Percentiles rank a stretch among this genome's conserved stretches.
Conservation (phyloP, 2,888 invertebrate genomes). For the Aleiodes leptofemur region DNA sequence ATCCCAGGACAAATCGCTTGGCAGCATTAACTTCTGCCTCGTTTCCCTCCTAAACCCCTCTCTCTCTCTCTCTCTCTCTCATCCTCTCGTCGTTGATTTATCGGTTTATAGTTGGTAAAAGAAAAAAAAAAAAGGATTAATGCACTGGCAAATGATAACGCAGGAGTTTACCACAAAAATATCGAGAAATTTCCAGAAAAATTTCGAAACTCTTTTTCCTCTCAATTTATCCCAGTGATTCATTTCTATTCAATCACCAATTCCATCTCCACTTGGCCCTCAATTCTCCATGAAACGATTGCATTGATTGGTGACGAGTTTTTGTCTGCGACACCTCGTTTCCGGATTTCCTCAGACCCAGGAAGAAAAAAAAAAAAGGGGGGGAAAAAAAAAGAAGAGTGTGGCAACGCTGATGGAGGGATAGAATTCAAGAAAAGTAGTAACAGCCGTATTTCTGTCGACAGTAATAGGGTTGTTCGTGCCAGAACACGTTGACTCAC, state of each 20-base stretch:
- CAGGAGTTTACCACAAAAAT: no score
- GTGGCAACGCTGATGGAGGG: conserved; percentile 24
- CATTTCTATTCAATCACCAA: conserved; percentile 13
- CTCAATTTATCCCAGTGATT: neutral
- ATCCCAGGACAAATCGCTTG: conserved; percentile 69
- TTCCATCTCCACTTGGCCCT: conserved; percentile 29
- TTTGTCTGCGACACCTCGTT: conserved; percentile 57
- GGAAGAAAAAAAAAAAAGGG: conserved; percentile 22
- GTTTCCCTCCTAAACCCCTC: conserved; percentile 52
- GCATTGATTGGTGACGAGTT: conserved; percentile 39
- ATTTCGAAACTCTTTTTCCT: no score
- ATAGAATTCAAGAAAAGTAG: conserved; percentile 41
- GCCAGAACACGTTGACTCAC: conserved; percentile 58
- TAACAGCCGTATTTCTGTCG: conserved; percentile 35
- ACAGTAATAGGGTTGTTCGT: conserved; percentile 58
- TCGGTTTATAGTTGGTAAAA: neutral
- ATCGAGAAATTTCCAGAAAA: no score
- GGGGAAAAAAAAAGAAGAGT: conserved; percentile 22
- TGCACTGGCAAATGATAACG: no score
- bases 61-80: conserved; percentile 8
- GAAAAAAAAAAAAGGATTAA: conserved; percentile 1
- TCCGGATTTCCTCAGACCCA: conserved; percentile 34
- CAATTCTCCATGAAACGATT: conserved; percentile 35
- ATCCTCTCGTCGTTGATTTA: neutral
- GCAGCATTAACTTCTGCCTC: conserved; percentile 63